phyloP scores from a whole-genome alignment of 2,113 vertebrate genomes.

The Vombatus ursinus region DNA sequence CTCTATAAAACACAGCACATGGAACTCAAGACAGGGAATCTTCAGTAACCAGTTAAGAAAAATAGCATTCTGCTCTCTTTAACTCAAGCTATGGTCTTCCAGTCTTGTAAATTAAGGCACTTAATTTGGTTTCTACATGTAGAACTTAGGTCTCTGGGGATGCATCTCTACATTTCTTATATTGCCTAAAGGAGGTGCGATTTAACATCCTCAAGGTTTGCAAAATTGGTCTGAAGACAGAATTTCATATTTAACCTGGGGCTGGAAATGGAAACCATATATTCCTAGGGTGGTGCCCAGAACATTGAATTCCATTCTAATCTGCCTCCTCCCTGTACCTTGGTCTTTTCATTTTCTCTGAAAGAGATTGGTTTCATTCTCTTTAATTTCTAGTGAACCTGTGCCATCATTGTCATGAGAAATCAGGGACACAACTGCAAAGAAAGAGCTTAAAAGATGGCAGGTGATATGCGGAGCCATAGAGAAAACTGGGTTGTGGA shows the following conservation, averaged over 20 bases:
- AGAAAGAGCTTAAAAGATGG: not conserved
- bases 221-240: not conserved
- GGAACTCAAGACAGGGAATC: not conserved
- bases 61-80: not conserved
- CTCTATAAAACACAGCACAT: not conserved
- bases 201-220: not conserved
- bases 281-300: not conserved
- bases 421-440: not conserved
- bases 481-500: not conserved
- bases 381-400: slow-evolving; percentile 2
- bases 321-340: slow-evolving; percentile 2
- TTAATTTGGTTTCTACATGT: not conserved
- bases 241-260: not conserved
- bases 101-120: not conserved
- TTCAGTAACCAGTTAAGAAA: not conserved
- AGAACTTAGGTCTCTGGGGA: not conserved
- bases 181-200: not conserved
- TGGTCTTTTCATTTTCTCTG: not conserved
- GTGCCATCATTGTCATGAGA: not conserved
- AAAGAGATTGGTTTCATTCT: not conserved
- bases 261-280: not conserved
- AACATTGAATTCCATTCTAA: not conserved
- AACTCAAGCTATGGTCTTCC: not conserved
- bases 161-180: not conserved
- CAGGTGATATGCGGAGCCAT: not conserved